Evolutionary conservation across 2,113 vertebrate genomes (phyloP).

Genomic region (Arvicanthis niloticus): DNA sequence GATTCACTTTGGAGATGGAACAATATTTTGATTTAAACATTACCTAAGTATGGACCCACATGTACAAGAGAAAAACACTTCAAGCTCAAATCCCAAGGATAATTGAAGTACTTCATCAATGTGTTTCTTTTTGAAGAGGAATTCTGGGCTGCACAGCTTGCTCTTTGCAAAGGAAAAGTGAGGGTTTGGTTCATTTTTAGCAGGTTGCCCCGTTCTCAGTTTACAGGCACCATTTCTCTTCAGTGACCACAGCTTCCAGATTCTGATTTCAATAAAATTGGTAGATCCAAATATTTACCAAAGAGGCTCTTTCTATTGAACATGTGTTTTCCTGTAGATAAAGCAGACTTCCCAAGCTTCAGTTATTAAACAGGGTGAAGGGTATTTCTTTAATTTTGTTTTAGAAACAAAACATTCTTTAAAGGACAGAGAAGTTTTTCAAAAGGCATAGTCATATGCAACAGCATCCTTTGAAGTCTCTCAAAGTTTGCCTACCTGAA

Average conservation of each 20-base stretch:
- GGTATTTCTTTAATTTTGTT: constrained; percentile 38
- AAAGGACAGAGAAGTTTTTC: constrained; percentile 45
- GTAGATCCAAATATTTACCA: background rate
- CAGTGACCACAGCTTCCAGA: background rate
- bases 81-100: background rate
- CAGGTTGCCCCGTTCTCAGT: constrained; percentile 12
- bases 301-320: background rate
- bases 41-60: background rate
- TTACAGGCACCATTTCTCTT: background rate
- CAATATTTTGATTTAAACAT: background rate
- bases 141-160: background rate
- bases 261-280: constrained; percentile 16
- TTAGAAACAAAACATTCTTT: constrained; percentile 29
- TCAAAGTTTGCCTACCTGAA: background rate
- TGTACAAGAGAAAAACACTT: background rate
- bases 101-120: background rate
- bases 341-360: background rate
- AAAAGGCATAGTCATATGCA: background rate
- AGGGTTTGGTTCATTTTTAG: background rate
- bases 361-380: background rate
- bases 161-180: background rate
- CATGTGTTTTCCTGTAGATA: constrained; percentile 41
- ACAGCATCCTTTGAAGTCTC: background rate
- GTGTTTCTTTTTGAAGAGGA: background rate
- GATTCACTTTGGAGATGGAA: background rate